These are phyloP conservation scores for Lepidocyrtinus sp. DNA, from an alignment of 2,888 invertebrate genomes.

Conservation along the genomic window DNA sequence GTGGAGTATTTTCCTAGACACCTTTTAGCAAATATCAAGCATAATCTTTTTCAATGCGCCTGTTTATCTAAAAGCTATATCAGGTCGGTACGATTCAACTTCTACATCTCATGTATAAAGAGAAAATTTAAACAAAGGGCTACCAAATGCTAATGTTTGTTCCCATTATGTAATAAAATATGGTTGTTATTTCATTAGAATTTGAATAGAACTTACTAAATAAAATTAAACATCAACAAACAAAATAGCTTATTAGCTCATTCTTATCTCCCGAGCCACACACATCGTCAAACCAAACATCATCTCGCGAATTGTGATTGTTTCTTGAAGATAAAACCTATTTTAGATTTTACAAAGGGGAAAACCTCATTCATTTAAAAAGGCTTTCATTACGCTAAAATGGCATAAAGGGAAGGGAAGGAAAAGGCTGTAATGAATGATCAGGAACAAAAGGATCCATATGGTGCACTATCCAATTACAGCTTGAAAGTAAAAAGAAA, in stretches of 20 bases:
- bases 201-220: background rate
- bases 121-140: background rate
- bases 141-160: background rate
- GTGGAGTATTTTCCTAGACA: background rate
- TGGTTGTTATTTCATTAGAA: background rate
- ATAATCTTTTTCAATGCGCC: background rate
- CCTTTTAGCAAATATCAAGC: background rate
- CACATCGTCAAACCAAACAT: background rate
- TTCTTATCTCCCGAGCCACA: background rate
- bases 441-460: background rate
- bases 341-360: background rate
- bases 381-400: background rate
- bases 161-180: background rate
- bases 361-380: background rate
- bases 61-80: background rate
- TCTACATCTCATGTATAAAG: background rate
- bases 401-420: too few relatives aligned
- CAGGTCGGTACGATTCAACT: background rate
- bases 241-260: background rate
- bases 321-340: background rate
- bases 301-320: background rate
- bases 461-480: background rate
- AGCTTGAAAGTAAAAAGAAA: background rate
- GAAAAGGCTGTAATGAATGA: background rate
- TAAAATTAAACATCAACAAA: background rate